Percentiles rank a stretch among this genome's conserved stretches.
phyloP scores from a whole-genome alignment of 2,113 vertebrate species.

The Colistium nudipinnis region DNA sequence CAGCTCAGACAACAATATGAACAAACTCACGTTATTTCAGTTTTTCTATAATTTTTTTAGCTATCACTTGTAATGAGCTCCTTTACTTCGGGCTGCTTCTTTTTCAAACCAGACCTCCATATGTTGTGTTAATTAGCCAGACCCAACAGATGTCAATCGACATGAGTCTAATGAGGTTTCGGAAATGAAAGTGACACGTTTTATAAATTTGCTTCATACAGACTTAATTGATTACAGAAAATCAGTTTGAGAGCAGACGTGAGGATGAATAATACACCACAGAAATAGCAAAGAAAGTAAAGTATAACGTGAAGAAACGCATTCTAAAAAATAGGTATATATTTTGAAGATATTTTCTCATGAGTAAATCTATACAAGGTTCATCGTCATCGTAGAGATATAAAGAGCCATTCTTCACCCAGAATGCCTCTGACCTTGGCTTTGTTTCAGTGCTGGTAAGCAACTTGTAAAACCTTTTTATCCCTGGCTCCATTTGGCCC shows the following conservation, averaged over 20 bases:
- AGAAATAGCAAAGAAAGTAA: background rate
- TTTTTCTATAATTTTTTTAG: too few relatives aligned
- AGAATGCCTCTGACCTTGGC: conserved; percentile 33
- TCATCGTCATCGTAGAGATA: conserved; percentile 12
- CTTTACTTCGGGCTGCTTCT: background rate
- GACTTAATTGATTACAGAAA: background rate
- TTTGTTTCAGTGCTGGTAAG: conserved; percentile 19
- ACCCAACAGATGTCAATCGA: too few relatives aligned
- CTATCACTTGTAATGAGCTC: background rate
- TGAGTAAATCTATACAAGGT: background rate
- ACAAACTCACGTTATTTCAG: too few relatives aligned
- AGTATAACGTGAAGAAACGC: background rate
- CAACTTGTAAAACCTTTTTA: conserved; percentile 11
- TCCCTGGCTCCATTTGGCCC: conserved; percentile 6
- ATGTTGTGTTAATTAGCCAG: too few relatives aligned
- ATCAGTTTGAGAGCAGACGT: background rate
- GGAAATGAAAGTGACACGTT: background rate
- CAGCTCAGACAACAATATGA: too few relatives aligned
- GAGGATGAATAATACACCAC: background rate
- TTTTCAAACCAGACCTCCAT: background rate
- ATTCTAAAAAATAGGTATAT: background rate
- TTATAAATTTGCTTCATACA: background rate
- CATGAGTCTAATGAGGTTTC: background rate
- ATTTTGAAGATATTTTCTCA: background rate
- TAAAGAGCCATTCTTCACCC: conserved; percentile 26